phyloP scores from a whole-genome alignment of 2,888 invertebrate species.

The Heliconius hortense region DNA sequence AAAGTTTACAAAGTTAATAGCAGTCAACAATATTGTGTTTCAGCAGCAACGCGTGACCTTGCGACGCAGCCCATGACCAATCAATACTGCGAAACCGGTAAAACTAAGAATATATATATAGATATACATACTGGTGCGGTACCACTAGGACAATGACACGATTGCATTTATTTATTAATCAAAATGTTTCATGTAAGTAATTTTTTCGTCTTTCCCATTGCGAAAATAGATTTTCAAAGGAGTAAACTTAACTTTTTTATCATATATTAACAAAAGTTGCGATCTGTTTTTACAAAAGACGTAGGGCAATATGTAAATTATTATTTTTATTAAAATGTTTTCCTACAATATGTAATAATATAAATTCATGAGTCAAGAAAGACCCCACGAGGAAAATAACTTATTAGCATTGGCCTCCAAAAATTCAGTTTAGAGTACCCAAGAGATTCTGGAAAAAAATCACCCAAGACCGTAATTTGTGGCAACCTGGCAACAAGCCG shows the following conservation, averaged over 20 bases:
- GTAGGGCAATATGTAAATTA: neutral
- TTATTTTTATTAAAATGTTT: neutral
- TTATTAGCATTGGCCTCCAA: constrained; percentile 54
- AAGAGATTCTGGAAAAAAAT: constrained; percentile 46
- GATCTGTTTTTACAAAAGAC: neutral
- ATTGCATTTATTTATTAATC: neutral
- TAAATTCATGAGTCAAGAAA: constrained; percentile 55
- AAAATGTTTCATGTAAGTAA: neutral
- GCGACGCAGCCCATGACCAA: constrained; percentile 53
- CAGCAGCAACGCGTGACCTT: constrained; percentile 61
- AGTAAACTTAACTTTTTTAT: neutral
- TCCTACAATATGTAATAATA: constrained; percentile 39
- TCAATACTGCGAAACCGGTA: constrained; percentile 57
- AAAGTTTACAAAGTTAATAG: constrained; percentile 13
- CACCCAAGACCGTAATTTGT: constrained; percentile 33
- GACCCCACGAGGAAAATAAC: constrained; percentile 48
- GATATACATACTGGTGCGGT: no score
- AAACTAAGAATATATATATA: constrained; percentile 14
- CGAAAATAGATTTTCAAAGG: neutral
- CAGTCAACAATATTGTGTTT: constrained; percentile 31
- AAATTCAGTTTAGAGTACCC: constrained; percentile 8
- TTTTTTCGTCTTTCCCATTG: neutral
- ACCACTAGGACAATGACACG: neutral
- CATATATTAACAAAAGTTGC: neutral
- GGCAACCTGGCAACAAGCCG: constrained; percentile 33